phyloP scores from a whole-genome alignment of 2,888 invertebrate genomes.

The Nemotelus nigrinus region DNA sequence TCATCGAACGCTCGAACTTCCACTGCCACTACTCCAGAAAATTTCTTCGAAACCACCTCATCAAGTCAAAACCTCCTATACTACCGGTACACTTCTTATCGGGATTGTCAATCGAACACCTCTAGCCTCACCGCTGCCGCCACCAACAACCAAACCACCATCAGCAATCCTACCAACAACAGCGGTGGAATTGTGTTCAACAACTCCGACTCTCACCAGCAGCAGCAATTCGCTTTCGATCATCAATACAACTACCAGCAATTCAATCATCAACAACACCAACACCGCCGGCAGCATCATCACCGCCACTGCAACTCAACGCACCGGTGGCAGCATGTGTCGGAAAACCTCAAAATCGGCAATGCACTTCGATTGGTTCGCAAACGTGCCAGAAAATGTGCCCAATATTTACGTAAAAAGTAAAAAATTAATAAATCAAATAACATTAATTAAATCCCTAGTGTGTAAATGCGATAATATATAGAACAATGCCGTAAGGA shows the following conservation, averaged over 20 bases:
- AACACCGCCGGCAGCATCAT: conserved; percentile 33
- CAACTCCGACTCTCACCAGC: not conserved
- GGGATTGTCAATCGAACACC: conserved; percentile 54
- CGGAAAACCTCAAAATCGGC: conserved; percentile 62
- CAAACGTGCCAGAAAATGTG: conserved; percentile 64
- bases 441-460: not conserved
- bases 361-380: conserved; percentile 61
- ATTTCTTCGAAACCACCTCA: conserved; percentile 47
- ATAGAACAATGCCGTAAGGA: not conserved
- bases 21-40: conserved; percentile 53
- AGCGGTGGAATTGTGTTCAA: conserved; percentile 10
- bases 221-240: not conserved
- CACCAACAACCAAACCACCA: conserved; percentile 53
- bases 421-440: conserved; percentile 50
- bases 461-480: too few relatives aligned
- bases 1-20: conserved; percentile 47
- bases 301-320: conserved; percentile 49
- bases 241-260: conserved; percentile 54
- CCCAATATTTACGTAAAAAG: conserved; percentile 64
- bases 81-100: conserved; percentile 51
- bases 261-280: conserved; percentile 48
- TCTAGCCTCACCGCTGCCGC: conserved; percentile 51
- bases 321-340: conserved; percentile 57
- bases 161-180: not conserved
- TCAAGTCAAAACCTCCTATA: conserved; percentile 61